Evolutionary conservation across 1,140 invertebrate genomes (phyloP).

Genomic region (Eufriesea mexicana): DNA sequence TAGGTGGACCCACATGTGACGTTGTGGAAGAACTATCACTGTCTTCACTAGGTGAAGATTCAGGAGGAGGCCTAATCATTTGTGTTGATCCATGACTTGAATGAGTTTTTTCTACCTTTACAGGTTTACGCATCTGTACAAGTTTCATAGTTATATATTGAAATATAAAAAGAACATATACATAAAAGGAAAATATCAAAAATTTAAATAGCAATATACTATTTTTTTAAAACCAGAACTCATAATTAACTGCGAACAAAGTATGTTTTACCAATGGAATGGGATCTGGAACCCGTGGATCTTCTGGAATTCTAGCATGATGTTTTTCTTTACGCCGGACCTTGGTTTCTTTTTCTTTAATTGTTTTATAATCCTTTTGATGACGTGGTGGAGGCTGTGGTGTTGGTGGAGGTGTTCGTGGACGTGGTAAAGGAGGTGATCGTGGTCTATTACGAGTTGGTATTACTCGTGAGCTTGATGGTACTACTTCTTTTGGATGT

Average conservation of each 20-base stretch:
- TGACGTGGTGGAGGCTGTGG: constrained; percentile 78
- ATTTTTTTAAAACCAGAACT: not conserved
- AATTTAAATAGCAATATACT: not conserved
- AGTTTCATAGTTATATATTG: constrained; percentile 34
- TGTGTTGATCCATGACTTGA: constrained; percentile 71
- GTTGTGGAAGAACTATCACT: constrained; percentile 81
- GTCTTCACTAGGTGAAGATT: constrained; percentile 80
- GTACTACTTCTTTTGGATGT: constrained; percentile 70
- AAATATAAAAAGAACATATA: not conserved
- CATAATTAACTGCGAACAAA: constrained; percentile 15
- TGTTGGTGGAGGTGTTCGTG: constrained; percentile 80
- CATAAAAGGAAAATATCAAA: not conserved
- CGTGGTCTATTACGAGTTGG: constrained; percentile 71
- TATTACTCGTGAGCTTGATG: constrained; percentile 73
- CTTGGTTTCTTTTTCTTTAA: constrained; percentile 77
- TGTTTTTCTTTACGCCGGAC: constrained; percentile 77
- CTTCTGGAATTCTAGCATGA: constrained; percentile 75
- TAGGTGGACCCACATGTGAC: constrained; percentile 80
- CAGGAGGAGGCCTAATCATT: constrained; percentile 76
- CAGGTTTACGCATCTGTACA: constrained; percentile 79
- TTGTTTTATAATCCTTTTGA: constrained; percentile 76
- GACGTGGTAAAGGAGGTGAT: constrained; percentile 77
- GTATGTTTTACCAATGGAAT: constrained; percentile 78
- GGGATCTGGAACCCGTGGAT: constrained; percentile 78
- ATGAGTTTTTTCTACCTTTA: constrained; percentile 80